These are phyloP conservation scores for Himantopus leucocephalus DNA, from an alignment of 2,113 vertebrate species.

Conservation along the genomic window DNA sequence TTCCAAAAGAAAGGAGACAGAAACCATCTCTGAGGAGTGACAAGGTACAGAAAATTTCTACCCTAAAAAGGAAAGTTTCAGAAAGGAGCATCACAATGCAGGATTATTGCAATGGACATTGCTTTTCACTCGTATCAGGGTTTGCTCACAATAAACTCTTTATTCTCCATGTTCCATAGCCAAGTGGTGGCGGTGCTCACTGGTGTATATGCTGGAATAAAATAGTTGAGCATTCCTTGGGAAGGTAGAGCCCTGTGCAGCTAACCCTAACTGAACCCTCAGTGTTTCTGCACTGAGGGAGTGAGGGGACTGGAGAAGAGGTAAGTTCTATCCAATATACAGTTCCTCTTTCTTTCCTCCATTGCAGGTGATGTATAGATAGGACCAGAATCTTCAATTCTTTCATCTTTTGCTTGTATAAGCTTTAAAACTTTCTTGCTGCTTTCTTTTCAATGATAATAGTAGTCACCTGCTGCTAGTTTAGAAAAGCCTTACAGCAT, in stretches of 20 bases:
- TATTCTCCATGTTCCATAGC: neutral
- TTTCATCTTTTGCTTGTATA: neutral
- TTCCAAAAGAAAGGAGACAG: neutral
- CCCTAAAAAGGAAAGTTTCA: neutral
- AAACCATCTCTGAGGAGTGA: neutral
- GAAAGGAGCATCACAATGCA: neutral
- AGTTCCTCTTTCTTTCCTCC: neutral
- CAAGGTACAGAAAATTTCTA: neutral
- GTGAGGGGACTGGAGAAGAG: neutral
- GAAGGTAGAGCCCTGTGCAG: neutral
- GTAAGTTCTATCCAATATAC: neutral
- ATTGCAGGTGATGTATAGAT: neutral
- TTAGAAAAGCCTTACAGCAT: neutral
- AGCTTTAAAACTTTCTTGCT: neutral
- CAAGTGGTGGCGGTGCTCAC: neutral
- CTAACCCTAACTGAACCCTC: neutral
- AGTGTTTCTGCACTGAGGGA: neutral
- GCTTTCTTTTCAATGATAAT: neutral
- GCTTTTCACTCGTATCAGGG: neutral
- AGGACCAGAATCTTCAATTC: neutral
- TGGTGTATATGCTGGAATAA: neutral
- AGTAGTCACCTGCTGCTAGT: neutral
- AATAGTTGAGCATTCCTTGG: neutral
- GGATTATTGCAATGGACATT: neutral
- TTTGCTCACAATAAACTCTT: neutral